Base-by-base conservation (phyloP, 2,888 invertebrate genomes). In the Scaeva pyrastri region DNA sequence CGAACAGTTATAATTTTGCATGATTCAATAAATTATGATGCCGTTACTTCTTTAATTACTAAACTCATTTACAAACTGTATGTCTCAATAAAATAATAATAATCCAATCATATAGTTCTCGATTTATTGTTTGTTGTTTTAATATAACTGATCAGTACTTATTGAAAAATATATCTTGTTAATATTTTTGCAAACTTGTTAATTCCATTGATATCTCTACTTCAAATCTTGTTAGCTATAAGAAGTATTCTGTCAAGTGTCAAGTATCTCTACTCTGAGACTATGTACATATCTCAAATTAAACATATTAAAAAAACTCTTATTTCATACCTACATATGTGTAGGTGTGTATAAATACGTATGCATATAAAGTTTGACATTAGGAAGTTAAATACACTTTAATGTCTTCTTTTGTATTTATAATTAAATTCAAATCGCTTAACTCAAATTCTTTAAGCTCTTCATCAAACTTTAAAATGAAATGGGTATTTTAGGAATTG, bases 131-230 rank as follows among this genome's bases (percentile, higher is more conserved):
- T 50, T 50, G 6, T 50, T 50, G 12, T 21, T 48, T 11, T 50
- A n/a, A 19, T 12, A 12, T 11, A 21, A 50, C 6, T 1, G 2
- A 1, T 21, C 1, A 2, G 21, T 50, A 21, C 21, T 50, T 12
- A 12, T 1, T 12, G 12, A 19, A 21, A 5, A 26, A n/a, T 16
- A n/a, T 16, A 45, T 26, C 10, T 11, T n/a, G 10, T 10, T 31
- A 55, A 62, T 43, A 43, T 45, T 43, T 58, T 62, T 62, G 45
- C 45, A 16, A 48, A 48, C 16, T 45, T 64, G 31, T 64, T 48
- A 16, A 31, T 26, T 45, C 12, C 12, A 64, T 64, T 64, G 64
- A 64, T 62, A 48, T 23, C 8, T 45, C 26, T 26, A 31, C 43
- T 64, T 45, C 26, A 64, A 45, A 45, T 31, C 10, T 0, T 48